phyloP scores from a whole-genome alignment of 2,888 invertebrate species.

The Hyalella azteca region DNA sequence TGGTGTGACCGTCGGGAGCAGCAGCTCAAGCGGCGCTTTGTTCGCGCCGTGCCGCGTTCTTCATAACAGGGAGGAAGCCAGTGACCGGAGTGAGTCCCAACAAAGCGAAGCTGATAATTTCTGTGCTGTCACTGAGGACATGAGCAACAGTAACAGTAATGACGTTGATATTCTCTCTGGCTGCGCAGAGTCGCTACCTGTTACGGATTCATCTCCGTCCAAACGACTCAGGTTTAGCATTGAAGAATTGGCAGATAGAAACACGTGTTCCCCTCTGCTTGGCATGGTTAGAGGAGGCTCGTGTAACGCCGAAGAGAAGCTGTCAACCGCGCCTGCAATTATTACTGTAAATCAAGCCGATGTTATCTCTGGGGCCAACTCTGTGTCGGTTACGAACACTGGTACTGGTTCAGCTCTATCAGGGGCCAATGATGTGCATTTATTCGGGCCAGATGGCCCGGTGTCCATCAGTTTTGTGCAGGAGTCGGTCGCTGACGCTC shows the following conservation, averaged over 20 bases:
- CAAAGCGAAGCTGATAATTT: neutral
- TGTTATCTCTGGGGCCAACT: neutral
- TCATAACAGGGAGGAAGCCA: neutral
- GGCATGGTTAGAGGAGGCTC: neutral
- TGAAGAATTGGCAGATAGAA: constrained; percentile 17
- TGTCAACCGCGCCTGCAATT: neutral
- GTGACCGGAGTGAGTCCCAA: neutral
- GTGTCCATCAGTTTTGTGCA: constrained; percentile 24
- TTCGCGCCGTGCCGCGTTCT: neutral
- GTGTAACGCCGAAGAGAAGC: neutral
- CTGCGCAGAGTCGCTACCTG: neutral
- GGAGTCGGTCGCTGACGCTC: neutral
- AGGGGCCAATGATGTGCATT: neutral
- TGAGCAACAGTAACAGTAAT: constrained; percentile 35
- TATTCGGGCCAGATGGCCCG: constrained; percentile 25
- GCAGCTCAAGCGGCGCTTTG: neutral
- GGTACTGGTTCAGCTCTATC: neutral
- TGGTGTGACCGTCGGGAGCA: neutral
- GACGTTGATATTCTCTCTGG: constrained; percentile 24
- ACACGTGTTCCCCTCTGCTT: constrained; percentile 8
- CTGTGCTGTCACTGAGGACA: neutral
- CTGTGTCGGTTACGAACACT: neutral
- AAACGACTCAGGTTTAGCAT: neutral
- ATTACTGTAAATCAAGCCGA: neutral
- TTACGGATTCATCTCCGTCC: neutral